Percentiles rank a stretch among this genome's conserved stretches.
Evolutionary conservation across 2,888 invertebrate genomes (phyloP).

Genomic region (Nomada lathburiana): DNA sequence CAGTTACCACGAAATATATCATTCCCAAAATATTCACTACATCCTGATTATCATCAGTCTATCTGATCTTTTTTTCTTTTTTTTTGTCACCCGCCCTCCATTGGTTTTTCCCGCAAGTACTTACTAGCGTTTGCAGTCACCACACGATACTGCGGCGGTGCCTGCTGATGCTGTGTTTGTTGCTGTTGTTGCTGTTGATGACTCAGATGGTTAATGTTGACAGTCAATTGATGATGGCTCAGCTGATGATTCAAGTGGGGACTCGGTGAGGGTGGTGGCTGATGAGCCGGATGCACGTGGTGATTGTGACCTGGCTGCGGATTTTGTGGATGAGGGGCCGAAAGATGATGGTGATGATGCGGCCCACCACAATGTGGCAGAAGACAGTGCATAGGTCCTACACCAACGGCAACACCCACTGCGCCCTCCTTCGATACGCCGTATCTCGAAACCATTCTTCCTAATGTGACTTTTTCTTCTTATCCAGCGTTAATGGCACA

Average conservation of each 20-base stretch:
- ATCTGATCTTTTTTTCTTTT: background rate
- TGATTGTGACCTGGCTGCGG: conserved; percentile 77
- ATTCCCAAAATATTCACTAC: background rate
- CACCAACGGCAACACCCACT: conserved; percentile 80
- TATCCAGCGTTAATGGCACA: conserved; percentile 40
- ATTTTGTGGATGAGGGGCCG: conserved; percentile 79
- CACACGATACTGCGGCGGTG: conserved; percentile 80
- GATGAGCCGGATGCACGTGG: conserved; percentile 80
- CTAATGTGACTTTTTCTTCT: conserved; percentile 49
- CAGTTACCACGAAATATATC: background rate
- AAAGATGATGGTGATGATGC: conserved; percentile 79
- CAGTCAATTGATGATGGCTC: conserved; percentile 79
- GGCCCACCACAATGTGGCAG: conserved; percentile 77
- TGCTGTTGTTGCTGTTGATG: conserved; percentile 78
- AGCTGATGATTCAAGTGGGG: conserved; percentile 80
- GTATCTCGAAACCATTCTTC: conserved; percentile 81
- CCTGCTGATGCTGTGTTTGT: conserved; percentile 74
- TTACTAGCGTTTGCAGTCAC: conserved; percentile 79
- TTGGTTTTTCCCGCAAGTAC: conserved; percentile 56
- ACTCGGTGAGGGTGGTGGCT: conserved; percentile 77
- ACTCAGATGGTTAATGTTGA: conserved; percentile 77
- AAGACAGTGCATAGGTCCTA: conserved; percentile 79
- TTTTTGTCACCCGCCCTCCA: background rate
- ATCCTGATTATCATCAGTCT: background rate
- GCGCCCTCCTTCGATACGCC: conserved; percentile 81